Evolutionary conservation across 2,113 vertebrate genomes (phyloP).

Genomic region (Chloroceryle aenea): DNA sequence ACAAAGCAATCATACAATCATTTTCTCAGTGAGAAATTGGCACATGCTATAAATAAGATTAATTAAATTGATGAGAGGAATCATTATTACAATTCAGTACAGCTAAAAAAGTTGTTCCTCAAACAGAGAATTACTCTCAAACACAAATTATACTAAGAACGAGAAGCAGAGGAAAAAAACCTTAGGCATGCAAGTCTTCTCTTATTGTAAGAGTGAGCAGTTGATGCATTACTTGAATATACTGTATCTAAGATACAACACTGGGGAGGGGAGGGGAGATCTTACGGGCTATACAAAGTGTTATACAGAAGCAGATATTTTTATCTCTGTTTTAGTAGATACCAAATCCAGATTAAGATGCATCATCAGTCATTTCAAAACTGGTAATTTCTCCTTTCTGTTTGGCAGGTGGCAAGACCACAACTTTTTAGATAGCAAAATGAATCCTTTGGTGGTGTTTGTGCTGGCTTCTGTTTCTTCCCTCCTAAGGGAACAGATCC

Average conservation of each 20-base stretch:
- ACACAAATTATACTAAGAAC: neutral
- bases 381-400: neutral
- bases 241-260: neutral
- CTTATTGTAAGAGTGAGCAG: neutral
- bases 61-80: neutral
- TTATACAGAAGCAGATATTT: neutral
- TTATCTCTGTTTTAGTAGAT: neutral
- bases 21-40: constrained; percentile 25
- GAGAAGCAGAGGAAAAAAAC: neutral
- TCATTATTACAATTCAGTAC: neutral
- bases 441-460: neutral
- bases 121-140: neutral
- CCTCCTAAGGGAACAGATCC: neutral
- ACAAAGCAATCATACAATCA: neutral
- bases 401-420: neutral
- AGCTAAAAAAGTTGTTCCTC: neutral
- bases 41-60: constrained; percentile 2
- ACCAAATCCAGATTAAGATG: neutral
- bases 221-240: neutral
- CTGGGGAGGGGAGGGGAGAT: neutral
- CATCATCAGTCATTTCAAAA: neutral
- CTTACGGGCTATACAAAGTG: neutral
- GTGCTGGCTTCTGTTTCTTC: neutral
- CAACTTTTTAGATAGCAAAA: neutral
- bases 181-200: neutral